Conservation (phyloP, 2,113 vertebrate species). For the Pyrgilauda ruficollis region DNA sequence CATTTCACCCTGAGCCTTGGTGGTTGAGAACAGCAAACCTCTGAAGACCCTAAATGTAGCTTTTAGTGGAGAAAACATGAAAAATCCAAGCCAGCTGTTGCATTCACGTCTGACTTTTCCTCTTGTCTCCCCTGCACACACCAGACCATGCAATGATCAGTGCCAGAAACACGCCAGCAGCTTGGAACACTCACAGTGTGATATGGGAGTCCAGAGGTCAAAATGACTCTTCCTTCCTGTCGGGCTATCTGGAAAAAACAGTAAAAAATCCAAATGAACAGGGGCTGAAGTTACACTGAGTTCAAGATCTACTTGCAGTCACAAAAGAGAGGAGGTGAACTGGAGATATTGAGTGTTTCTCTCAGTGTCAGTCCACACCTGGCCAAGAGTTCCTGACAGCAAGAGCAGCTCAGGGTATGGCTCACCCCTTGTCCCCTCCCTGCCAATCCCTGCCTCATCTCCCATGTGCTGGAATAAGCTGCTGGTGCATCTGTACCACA, state of each 20-base stretch:
- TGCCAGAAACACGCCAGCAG: background rate
- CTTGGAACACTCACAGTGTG: constrained; percentile 75
- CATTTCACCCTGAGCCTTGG: background rate
- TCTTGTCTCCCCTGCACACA: background rate
- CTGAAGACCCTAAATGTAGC: background rate
- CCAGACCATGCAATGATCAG: background rate
- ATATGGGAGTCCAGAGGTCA: constrained; percentile 85
- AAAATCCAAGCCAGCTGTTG: constrained; percentile 12
- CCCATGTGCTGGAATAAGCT: background rate
- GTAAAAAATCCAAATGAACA: background rate
- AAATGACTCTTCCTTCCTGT: constrained; percentile 81
- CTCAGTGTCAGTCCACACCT: background rate
- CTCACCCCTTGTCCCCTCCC: background rate
- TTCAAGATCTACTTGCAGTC: background rate
- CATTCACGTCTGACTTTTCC: background rate
- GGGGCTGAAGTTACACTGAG: background rate
- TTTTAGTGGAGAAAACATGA: background rate
- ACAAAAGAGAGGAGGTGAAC: background rate
- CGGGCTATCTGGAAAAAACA: constrained; percentile 77
- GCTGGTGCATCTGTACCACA: background rate
- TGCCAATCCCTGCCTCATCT: background rate
- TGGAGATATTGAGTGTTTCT: accelerated
- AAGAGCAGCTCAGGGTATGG: background rate
- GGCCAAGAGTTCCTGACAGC: background rate
- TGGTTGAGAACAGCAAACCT: background rate